These are phyloP conservation scores for Orchesella cincta DNA, from an alignment of 1,140 invertebrate genomes.

Conservation along the genomic window DNA sequence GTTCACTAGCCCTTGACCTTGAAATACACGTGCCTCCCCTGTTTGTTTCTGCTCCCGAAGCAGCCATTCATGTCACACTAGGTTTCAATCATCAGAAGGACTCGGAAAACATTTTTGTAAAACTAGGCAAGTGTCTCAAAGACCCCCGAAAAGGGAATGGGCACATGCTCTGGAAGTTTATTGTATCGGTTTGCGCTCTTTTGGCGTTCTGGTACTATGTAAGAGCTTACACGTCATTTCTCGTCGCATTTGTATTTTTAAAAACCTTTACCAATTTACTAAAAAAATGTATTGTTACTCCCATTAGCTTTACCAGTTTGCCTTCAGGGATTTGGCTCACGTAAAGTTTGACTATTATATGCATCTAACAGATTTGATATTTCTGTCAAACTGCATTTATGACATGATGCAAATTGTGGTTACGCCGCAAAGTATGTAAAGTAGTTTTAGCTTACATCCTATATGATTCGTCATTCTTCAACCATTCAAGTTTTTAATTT, in stretches of 20 bases:
- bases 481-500: conserved; percentile 6
- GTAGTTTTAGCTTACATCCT: neutral
- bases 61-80: neutral
- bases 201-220: conserved; percentile 13
- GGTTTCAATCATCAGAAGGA: neutral
- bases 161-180: conserved; percentile 28
- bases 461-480: neutral
- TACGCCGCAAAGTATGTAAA: conserved; percentile 40
- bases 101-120: neutral
- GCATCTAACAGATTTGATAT: conserved; percentile 41
- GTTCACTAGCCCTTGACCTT: conserved; percentile 40
- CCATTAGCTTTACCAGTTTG: conserved; percentile 39
- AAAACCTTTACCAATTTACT: neutral
- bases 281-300: neutral
- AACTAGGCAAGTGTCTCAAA: neutral
- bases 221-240: neutral
- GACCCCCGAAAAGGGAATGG: neutral
- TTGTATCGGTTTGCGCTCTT: conserved; percentile 25
- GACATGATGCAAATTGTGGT: conserved; percentile 43
- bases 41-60: conserved; percentile 31
- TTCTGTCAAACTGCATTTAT: conserved; percentile 33
- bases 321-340: conserved; percentile 18
- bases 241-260: neutral
- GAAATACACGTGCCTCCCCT: conserved; percentile 38
- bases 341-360: conserved; percentile 15